A percentile compares a stretch with the other conserved stretches of the same genome.
These are phyloP conservation scores for Troides oblongomaculatus DNA, from an alignment of 2,888 invertebrate genomes.

Conservation along the genomic window DNA sequence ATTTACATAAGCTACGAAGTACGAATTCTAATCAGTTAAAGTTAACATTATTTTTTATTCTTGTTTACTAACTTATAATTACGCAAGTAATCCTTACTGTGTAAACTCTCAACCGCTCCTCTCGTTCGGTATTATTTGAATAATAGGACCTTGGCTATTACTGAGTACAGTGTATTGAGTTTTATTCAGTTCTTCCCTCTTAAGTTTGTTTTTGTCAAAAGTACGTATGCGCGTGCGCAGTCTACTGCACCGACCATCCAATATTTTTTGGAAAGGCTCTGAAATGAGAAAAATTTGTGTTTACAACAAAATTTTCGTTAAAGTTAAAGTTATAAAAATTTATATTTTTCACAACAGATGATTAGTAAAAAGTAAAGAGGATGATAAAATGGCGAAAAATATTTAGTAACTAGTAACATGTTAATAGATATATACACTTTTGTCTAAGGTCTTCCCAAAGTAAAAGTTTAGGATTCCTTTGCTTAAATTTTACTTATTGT, in stretches of 20 bases:
- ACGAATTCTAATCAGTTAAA: neutral
- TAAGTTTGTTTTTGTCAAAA: slow-evolving; percentile 58
- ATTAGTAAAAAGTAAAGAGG: no score
- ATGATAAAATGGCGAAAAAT: no score
- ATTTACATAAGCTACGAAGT: slow-evolving; percentile 11
- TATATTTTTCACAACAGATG: no score
- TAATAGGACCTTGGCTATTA: slow-evolving; percentile 49
- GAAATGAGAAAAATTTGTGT: slow-evolving; percentile 39
- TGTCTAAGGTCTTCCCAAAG: no score
- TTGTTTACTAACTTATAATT: neutral
- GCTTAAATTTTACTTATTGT: no score
- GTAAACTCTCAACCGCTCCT: slow-evolving; percentile 14
- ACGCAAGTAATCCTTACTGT: neutral
- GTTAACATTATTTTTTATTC: neutral
- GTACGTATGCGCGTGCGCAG: slow-evolving; percentile 68
- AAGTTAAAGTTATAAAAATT: no score
- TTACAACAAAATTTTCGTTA: neutral
- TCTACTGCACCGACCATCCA: slow-evolving; percentile 66
- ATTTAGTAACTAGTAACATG: no score
- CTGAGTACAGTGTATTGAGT: slow-evolving; percentile 63
- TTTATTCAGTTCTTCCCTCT: slow-evolving; percentile 61
- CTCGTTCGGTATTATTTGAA: slow-evolving; percentile 48
- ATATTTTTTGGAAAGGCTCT: slow-evolving; percentile 63
- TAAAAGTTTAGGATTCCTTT: no score
- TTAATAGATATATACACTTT: no score